Conservation (phyloP, 2,113 vertebrate species). For the Brachyhypopomus occidentalis region DNA sequence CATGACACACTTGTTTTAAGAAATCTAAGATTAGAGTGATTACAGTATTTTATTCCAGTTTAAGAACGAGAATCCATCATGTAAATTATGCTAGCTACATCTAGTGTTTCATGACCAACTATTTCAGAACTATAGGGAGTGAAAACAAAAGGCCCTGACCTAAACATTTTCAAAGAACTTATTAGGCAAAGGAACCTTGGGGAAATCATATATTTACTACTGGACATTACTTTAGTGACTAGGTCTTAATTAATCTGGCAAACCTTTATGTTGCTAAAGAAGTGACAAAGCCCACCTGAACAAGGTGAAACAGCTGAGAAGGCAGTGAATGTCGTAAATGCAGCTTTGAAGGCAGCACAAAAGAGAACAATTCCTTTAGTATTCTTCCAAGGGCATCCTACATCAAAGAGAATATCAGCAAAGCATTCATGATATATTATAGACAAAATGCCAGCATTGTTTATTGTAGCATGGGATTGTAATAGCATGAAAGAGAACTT, state of each 20-base stretch:
- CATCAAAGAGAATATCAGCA: neutral
- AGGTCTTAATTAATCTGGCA: conserved; percentile 28
- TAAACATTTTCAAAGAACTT: neutral
- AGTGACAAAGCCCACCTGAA: neutral
- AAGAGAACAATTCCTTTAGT: neutral
- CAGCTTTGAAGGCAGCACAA: neutral
- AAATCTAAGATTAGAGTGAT: too few relatives aligned
- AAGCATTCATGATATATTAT: neutral
- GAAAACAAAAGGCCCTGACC: neutral
- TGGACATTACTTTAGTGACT: conserved; percentile 14
- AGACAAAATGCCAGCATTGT: neutral
- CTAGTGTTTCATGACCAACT: too few relatives aligned
- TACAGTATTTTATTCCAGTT: too few relatives aligned
- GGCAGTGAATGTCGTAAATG: neutral
- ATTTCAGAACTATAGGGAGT: neutral
- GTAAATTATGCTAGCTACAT: too few relatives aligned
- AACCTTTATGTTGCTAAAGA: neutral
- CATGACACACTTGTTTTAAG: too few relatives aligned
- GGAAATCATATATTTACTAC: neutral
- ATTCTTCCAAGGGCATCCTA: neutral
- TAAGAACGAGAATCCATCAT: too few relatives aligned
- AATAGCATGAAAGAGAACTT: neutral
- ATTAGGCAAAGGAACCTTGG: conserved; percentile 2
- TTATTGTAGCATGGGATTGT: neutral
- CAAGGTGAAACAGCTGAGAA: neutral